Evolutionary conservation across 2,888 invertebrate genomes (phyloP), one percentile per base, ranked within the genome.

Genomic region (Ormyrus pomaceus): DNA sequence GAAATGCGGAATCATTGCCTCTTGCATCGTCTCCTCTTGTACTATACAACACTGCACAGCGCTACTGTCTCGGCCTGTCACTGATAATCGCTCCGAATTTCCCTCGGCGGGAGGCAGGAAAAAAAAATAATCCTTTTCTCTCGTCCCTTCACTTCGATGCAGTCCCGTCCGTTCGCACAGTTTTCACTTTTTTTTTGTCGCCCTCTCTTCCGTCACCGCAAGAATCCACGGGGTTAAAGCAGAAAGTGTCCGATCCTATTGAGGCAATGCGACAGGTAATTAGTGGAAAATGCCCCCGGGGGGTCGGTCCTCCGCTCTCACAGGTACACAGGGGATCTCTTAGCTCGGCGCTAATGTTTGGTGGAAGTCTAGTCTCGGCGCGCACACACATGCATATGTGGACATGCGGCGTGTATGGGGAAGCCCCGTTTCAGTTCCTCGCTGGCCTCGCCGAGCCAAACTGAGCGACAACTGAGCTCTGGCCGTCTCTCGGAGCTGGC

Each of bases 401-500:
- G 55, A 45, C 56, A 11, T 56, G 65, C 11, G 10, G 66, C 51
- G 34, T 83, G 62, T 51, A 51, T 56, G 48, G 58, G 58, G 8
- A n/a, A 53, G 45, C 82, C 82, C 83, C 84, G 87, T 87, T 62
- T 59, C 53, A 34, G 34, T 87, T 89, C 88, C 87, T 88, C 87
- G 88, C 85, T 88, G 87, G 89, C 89, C 89, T 89, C 88, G 89
- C 89, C 88, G 89, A 89, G 90, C 89, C 89, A 87, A 88, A 89
- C 89, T 90, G 90, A 91, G 89, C 92, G 92, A 91, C 92, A 91
- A 92, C 92, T 92, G 92, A 92, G 92, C 91, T 91, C 91, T 89
- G 90, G 87, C 88, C 88, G 91, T 90, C 90, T 91, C 91, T 89
- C 89, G 87, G 87, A 90, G 87, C 88, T 88, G 62, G 90, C 90